Evolutionary conservation across 1,140 invertebrate genomes (phyloP), one percentile per base, ranked within the genome.

Genomic region (Drosophila nebulosa): DNA sequence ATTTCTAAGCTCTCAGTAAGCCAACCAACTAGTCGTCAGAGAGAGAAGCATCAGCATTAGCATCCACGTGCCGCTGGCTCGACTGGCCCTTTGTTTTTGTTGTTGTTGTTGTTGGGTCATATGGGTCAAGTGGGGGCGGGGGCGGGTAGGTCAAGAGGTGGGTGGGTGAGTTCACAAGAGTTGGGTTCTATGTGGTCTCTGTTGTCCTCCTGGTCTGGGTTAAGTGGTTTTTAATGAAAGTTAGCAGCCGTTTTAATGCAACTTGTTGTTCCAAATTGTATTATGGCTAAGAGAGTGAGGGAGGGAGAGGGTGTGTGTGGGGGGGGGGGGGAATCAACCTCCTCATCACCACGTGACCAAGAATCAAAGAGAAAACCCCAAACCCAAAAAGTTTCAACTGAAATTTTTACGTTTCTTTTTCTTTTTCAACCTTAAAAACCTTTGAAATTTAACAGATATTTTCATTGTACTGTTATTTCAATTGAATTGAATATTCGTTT

Each of bases 191-290:
- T 62, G 78, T 30, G 60, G 64, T 74, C 69, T 67, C 66, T 50
- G 66, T 68, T 86, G 81, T 76, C 78, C 74, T 76, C 78, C 74
- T 70, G 64, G 64, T 72, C 65, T 71, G 74, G 83, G 78, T 83
- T 86, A 86, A 86, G 84, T 86, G 83, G 78, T 75, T 86, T 86
- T 86, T 86, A 86, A 86, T 86, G 83, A 86, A 86, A 86, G 83
- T 86, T 86, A 84, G 78, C 79, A 86, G 85, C 78, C 83, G 83
- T 63, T 88, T 88, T 72, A 78, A 81, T 89, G 83, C 74, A 84
- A 83, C 78, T 86, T 81, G 70, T 81, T 78, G 74, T 78, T 74
- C 74, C 60, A 71, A 86, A 77, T 88, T 78, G 68, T 69, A 74
- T 58, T 76, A 78, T 53, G 50, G 22, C 39, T 16, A 59, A 50